Conservation (phyloP, 2,797 vertebrate species). For the Parauchenoglanis punctatus region DNA sequence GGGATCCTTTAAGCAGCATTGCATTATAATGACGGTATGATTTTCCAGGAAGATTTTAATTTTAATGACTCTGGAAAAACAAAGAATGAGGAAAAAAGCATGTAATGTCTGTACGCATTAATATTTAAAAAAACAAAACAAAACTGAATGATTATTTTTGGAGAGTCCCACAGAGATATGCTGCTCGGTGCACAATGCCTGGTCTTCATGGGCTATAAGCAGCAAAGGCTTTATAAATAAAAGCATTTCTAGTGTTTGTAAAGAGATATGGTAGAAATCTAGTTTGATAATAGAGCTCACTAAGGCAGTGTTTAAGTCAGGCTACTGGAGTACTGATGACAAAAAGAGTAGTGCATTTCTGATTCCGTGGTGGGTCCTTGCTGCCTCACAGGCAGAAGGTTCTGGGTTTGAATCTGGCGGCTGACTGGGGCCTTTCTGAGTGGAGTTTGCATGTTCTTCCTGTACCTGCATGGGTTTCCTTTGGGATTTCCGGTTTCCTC, state of each 20-base stretch:
- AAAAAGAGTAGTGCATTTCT: not conserved
- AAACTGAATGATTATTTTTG: conserved; percentile 15
- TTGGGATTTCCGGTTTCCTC: no score
- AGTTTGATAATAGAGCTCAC: not conserved
- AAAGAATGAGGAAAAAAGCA: not conserved
- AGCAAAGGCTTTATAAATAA: not conserved
- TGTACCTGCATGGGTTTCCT: no score
- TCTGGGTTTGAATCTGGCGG: no score
- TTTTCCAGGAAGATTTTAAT: not conserved
- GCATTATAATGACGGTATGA: not conserved
- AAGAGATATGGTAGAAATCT: not conserved
- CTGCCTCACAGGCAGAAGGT: no score
- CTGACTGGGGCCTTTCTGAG: no score
- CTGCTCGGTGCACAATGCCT: not conserved
- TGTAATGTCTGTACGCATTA: not conserved
- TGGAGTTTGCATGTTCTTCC: no score
- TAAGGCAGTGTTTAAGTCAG: not conserved
- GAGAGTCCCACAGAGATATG: not conserved
- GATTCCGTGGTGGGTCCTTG: not conserved
- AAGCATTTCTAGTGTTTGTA: not conserved
- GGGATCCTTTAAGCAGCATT: not conserved
- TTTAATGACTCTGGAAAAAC: not conserved
- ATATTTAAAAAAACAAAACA: not conserved
- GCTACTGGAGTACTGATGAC: not conserved
- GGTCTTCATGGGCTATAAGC: not conserved